These are phyloP conservation scores for Andrena fulva DNA, from an alignment of 2,888 invertebrate genomes.

Conservation along the genomic window DNA sequence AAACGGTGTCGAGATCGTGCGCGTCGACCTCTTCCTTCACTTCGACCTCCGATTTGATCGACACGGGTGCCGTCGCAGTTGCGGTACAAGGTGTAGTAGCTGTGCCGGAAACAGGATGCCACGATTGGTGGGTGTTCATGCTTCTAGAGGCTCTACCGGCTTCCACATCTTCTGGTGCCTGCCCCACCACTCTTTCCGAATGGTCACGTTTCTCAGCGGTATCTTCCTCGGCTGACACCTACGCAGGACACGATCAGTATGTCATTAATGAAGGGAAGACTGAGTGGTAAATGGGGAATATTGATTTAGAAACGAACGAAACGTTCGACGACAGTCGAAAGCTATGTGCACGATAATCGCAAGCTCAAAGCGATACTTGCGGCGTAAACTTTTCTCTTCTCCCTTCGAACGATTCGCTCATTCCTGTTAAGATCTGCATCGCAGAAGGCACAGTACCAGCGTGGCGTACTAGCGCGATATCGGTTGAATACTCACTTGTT, in stretches of 20 bases:
- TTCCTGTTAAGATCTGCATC: conserved; percentile 21
- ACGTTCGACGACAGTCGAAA: conserved; percentile 5
- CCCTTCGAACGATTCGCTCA: conserved; percentile 57
- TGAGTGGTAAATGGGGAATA: conserved; percentile 48
- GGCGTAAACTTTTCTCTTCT: not conserved
- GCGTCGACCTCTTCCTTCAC: conserved; percentile 80
- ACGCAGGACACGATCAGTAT: conserved; percentile 37
- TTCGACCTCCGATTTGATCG: conserved; percentile 71
- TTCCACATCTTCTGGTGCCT: conserved; percentile 94
- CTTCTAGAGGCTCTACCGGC: conserved; percentile 88
- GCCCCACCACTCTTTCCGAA: conserved; percentile 93
- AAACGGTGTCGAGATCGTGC: conserved; percentile 88
- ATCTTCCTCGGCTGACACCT: conserved; percentile 83
- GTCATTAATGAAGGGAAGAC: conserved; percentile 64
- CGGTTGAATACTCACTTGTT: conserved; percentile 86
- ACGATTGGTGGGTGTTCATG: conserved; percentile 59
- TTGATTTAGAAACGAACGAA: conserved; percentile 57
- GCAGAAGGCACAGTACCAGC: not conserved
- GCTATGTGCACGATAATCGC: not conserved
- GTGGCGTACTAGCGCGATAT: not conserved
- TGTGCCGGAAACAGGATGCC: conserved; percentile 52
- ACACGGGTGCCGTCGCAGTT: conserved; percentile 67
- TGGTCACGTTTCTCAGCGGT: conserved; percentile 85
- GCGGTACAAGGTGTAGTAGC: conserved; percentile 21
- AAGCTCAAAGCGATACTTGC: not conserved